Conservation (phyloP, 2,113 vertebrate genomes). For the Ascaphus truei region DNA sequence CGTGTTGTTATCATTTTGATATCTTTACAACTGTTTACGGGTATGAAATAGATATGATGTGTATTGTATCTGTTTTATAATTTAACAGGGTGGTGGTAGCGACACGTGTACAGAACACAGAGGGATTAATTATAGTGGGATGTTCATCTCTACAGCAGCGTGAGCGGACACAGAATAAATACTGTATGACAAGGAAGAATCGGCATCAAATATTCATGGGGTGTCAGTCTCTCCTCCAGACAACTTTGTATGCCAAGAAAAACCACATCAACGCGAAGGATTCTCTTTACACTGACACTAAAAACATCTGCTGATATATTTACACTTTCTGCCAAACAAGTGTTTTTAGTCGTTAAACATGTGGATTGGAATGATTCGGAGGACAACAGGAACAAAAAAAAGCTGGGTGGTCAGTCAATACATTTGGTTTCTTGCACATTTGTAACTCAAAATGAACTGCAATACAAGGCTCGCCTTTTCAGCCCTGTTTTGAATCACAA, state of each 20-base stretch:
- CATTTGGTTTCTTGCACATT: too few species aligned
- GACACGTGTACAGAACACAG: conserved; percentile 4
- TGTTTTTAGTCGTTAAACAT: conserved; percentile 55
- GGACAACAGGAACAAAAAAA: conserved; percentile 43
- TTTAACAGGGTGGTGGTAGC: not conserved
- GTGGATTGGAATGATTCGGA: conserved; percentile 48
- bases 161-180: conserved; percentile 34
- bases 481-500: too few species aligned
- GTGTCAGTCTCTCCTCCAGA: conserved; percentile 50
- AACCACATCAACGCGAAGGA: conserved; percentile 58
- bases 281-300: conserved; percentile 47
- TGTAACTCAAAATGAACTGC: too few species aligned
- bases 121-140: conserved; percentile 3
- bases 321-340: conserved; percentile 41
- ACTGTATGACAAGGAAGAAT: conserved; percentile 43
- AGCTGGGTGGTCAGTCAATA: conserved; percentile 50
- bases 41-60: not conserved
- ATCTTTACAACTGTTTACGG: not conserved
- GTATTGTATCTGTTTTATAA: not conserved
- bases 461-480: too few species aligned
- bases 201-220: conserved; percentile 49
- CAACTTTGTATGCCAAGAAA: conserved; percentile 54
- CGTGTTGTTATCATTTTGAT: not conserved
- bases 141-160: conserved; percentile 36
- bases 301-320: conserved; percentile 51